Percentiles rank a stretch among this genome's conserved stretches.
These are phyloP conservation scores for Drosophila pallidifrons DNA, from an alignment of 1,140 invertebrate species.

Conservation along the genomic window DNA sequence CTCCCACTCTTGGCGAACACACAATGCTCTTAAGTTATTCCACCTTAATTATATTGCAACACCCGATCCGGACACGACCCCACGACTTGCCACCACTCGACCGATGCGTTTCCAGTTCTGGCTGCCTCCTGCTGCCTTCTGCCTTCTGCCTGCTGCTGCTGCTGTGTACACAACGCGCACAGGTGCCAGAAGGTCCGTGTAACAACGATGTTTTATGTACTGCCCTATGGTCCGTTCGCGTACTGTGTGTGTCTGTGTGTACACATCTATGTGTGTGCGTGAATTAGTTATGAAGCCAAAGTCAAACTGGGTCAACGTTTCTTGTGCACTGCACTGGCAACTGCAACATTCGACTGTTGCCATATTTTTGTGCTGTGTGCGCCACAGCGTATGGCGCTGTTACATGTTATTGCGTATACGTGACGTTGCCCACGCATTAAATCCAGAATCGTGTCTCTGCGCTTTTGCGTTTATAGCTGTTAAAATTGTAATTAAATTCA, in stretches of 20 bases:
- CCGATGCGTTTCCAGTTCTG: constrained; percentile 39
- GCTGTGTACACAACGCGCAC: constrained; percentile 57
- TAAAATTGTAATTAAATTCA: constrained; percentile 79
- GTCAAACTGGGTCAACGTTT: constrained; percentile 80
- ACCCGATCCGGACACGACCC: constrained; percentile 45
- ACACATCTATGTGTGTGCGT: constrained; percentile 50
- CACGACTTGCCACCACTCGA: constrained; percentile 16
- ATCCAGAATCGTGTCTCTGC: constrained; percentile 53
- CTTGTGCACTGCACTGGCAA: constrained; percentile 34
- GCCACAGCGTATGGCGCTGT: constrained; percentile 52
- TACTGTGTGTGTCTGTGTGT: constrained; percentile 7
- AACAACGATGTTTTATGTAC: constrained; percentile 80
- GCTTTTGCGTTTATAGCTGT: constrained; percentile 56
- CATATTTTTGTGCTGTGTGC: constrained; percentile 60
- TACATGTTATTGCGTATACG: constrained; percentile 77
- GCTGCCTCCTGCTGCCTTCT: background rate
- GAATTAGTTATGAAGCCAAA: constrained; percentile 84
- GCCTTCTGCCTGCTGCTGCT: background rate
- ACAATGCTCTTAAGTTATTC: constrained; percentile 70
- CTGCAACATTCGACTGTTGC: constrained; percentile 50
- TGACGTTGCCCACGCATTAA: constrained; percentile 45
- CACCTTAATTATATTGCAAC: constrained; percentile 82
- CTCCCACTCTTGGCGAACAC: constrained; percentile 27
- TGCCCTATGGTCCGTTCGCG: constrained; percentile 50
- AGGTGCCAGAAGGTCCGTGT: constrained; percentile 79